These are phyloP conservation scores for Idaea dimidiata DNA, from an alignment of 2,888 invertebrate genomes.

Conservation along the genomic window DNA sequence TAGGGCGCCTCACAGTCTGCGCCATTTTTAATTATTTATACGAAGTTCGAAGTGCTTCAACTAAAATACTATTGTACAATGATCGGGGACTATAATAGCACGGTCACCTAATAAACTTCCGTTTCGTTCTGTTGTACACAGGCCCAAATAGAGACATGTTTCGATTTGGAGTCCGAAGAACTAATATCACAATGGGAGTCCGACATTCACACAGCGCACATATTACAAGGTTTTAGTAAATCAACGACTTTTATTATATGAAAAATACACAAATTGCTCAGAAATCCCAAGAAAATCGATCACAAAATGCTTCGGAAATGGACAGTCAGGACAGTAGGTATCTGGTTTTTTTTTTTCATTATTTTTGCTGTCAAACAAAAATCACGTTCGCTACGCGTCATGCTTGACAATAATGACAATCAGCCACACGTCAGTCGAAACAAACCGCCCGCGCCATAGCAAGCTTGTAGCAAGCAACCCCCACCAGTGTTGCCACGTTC, in stretches of 20 bases:
- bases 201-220: constrained; percentile 35
- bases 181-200: constrained; percentile 30
- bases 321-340: no score
- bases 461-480: neutral
- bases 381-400: neutral
- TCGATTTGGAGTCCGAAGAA: constrained; percentile 49
- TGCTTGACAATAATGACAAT: neutral
- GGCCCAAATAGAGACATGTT: constrained; percentile 72
- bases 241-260: neutral
- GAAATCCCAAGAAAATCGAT: neutral
- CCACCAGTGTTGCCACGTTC: neutral
- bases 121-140: constrained; percentile 76
- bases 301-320: neutral
- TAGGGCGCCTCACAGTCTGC: constrained; percentile 84
- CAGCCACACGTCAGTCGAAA: no score
- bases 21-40: constrained; percentile 79
- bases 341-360: neutral
- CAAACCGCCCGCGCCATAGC: neutral
- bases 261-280: neutral
- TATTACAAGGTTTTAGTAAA: constrained; percentile 13
- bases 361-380: neutral
- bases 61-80: constrained; percentile 25
- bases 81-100: constrained; percentile 42
- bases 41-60: constrained; percentile 33
- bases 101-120: constrained; percentile 72